These are phyloP conservation scores for Xanthia icteritia DNA, from an alignment of 2,888 invertebrate species.

Conservation along the genomic window DNA sequence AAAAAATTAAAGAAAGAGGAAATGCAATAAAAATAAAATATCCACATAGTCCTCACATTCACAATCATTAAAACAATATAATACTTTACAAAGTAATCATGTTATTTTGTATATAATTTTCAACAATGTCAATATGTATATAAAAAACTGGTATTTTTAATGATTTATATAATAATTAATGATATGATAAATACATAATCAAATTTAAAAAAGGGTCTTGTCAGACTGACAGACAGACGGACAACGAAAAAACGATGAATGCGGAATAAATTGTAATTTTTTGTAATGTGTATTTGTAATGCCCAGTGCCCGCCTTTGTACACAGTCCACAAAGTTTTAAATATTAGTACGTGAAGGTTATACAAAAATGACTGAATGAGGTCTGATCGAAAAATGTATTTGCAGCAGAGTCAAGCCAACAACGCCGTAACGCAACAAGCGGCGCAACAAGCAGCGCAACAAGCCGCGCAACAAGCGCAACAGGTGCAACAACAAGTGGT, in stretches of 20 bases:
- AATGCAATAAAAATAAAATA: no score
- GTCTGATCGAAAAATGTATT: not conserved
- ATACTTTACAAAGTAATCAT: no score
- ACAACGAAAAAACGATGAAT: not conserved
- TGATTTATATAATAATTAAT: no score
- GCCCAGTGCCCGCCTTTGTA: not conserved
- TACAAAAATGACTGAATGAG: not conserved
- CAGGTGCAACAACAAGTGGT: conserved; percentile 76
- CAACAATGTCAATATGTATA: no score
- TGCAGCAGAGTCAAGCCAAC: conserved; percentile 69
- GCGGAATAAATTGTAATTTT: not conserved
- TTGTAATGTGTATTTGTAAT: not conserved
- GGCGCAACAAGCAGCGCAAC: conserved; percentile 81
- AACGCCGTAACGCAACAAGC: conserved; percentile 83
- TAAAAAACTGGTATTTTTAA: no score
- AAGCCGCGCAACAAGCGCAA: conserved; percentile 77
- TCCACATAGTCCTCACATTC: no score
- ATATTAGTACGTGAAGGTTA: not conserved
- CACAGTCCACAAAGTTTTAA: not conserved
- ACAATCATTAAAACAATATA: no score
- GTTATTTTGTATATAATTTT: no score
- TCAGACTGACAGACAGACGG: no score
- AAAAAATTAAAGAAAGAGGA: no score
- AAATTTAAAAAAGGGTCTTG: no score
- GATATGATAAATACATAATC: not conserved